These are phyloP conservation scores for Myotis yumanensis DNA, from an alignment of 2,113 vertebrate genomes.

Conservation along the genomic window DNA sequence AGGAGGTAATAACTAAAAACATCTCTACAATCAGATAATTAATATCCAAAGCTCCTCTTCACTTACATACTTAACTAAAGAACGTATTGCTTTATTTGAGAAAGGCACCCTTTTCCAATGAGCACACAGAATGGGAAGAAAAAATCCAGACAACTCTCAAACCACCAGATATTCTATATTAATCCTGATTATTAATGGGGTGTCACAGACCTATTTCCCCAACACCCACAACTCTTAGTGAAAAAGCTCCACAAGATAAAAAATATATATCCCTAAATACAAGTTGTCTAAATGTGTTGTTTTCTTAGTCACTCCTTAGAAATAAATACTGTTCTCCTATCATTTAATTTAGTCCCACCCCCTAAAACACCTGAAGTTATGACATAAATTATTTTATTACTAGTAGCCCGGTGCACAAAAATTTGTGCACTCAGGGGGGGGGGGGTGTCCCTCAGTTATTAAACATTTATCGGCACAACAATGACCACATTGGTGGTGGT, in stretches of 20 bases:
- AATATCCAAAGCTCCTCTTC: background rate
- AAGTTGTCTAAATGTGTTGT: background rate
- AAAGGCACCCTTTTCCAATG: constrained; percentile 1
- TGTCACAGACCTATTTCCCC: background rate
- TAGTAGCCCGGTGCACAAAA: no score
- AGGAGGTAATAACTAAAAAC: background rate
- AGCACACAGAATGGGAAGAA: background rate
- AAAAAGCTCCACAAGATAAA: background rate
- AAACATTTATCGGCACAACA: no score
- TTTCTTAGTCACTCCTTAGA: background rate
- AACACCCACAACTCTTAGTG: background rate
- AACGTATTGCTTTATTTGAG: background rate
- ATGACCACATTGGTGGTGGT: no score
- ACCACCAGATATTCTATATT: background rate
- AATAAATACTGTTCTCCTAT: background rate
- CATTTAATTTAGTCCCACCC: background rate
- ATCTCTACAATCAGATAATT: background rate
- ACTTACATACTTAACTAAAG: background rate
- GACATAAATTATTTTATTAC: background rate
- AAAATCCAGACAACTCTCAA: background rate
- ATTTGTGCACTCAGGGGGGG: no score
- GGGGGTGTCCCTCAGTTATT: no score
- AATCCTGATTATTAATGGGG: background rate
- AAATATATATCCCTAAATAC: background rate
- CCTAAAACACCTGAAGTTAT: background rate